These are phyloP conservation scores for Drosophila aldrichi DNA, from an alignment of 2,888 invertebrate genomes.

Conservation along the genomic window DNA sequence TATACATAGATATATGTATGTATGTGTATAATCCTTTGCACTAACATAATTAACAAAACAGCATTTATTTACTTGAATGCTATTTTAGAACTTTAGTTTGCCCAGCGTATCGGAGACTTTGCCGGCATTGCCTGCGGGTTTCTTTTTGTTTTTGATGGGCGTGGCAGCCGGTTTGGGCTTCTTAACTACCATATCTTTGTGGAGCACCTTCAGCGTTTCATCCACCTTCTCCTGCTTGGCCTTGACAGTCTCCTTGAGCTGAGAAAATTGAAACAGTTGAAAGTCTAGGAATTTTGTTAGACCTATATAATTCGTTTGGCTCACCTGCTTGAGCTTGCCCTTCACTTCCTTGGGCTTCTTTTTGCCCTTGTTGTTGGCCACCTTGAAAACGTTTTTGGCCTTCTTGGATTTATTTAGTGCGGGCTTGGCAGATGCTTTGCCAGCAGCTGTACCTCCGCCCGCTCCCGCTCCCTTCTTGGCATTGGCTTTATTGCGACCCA, in stretches of 20 bases:
- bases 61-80: constrained; percentile 9
- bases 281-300: not conserved
- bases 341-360: constrained; percentile 85
- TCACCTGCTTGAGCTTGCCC: constrained; percentile 84
- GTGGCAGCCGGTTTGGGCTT: constrained; percentile 70
- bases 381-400: constrained; percentile 84
- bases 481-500: constrained; percentile 84
- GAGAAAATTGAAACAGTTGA: not conserved
- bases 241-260: constrained; percentile 84
- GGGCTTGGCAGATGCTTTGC: constrained; percentile 54
- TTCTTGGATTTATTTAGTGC: constrained; percentile 80
- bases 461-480: constrained; percentile 58
- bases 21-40: constrained; percentile 61
- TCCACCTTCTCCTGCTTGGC: constrained; percentile 84
- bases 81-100: constrained; percentile 81
- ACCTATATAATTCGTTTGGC: not conserved
- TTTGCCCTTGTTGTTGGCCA: constrained; percentile 77
- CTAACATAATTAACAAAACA: constrained; percentile 48
- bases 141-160: constrained; percentile 75
- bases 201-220: constrained; percentile 82
- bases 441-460: constrained; percentile 47
- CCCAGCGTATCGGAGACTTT: constrained; percentile 80
- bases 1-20: constrained; percentile 61
- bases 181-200: constrained; percentile 84
- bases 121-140: constrained; percentile 78